Evolutionary conservation across 1,140 invertebrate species (phyloP).

Genomic region (Drosophila bifasciata): DNA sequence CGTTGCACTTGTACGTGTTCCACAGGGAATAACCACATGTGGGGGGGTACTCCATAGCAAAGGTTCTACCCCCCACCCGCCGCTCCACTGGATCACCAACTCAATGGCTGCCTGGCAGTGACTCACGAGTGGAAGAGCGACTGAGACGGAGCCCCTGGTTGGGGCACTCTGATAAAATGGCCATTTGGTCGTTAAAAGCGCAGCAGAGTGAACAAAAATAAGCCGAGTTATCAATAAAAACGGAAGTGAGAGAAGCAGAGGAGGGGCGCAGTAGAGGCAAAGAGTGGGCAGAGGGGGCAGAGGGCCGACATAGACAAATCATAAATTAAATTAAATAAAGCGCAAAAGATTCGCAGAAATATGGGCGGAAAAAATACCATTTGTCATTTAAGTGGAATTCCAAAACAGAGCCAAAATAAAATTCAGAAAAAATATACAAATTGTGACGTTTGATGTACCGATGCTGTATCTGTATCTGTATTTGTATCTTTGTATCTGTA

Average conservation of each 20-base stretch:
- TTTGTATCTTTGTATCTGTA: constrained; percentile 19
- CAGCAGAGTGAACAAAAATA: constrained; percentile 21
- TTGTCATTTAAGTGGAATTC: constrained; percentile 22
- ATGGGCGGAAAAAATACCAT: constrained; percentile 12
- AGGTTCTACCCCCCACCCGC: too few relatives aligned
- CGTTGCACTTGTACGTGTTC: constrained; percentile 53
- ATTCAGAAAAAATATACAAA: constrained; percentile 41
- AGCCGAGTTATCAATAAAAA: constrained; percentile 29
- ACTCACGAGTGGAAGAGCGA: constrained; percentile 11
- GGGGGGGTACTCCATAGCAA: not conserved
- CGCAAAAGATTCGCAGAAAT: constrained; percentile 33
- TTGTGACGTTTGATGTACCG: constrained; percentile 45
- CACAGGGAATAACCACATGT: constrained; percentile 36
- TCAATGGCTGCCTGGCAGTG: constrained; percentile 14
- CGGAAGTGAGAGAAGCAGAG: constrained; percentile 38
- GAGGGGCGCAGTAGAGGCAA: constrained; percentile 9
- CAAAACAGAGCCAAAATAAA: constrained; percentile 26
- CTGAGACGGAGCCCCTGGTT: constrained; percentile 7
- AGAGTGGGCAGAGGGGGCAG: not conserved
- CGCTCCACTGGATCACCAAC: not conserved
- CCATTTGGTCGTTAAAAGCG: constrained; percentile 8
- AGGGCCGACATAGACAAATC: not conserved
- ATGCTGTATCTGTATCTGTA: constrained; percentile 9
- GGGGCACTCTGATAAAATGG: constrained; percentile 22
- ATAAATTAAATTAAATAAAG: constrained; percentile 39